Evolutionary conservation across 2,113 vertebrate species (phyloP), one percentile per base, ranked within the genome.

Genomic region (Merops nubicus): DNA sequence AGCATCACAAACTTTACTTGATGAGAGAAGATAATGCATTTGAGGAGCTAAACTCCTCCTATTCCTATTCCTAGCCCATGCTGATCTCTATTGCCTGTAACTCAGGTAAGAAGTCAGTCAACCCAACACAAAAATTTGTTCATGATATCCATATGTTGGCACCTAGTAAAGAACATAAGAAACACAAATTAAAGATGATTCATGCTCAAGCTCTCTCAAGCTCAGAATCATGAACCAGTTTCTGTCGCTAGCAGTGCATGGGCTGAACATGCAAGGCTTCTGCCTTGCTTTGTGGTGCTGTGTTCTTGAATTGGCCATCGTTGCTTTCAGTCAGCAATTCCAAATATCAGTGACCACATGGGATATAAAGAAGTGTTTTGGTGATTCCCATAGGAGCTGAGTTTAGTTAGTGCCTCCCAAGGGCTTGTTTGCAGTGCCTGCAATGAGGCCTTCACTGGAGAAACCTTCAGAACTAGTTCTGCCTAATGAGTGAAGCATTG

Each of bases 41-140:
- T 11, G 5, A 13, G 20, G 17, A 6, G 6, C 17, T 54, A 62
- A 63, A 0, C 2, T 2, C 3, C 15, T 63, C 23, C 19, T 54
- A 33, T 22, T 77, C 23, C 22, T 50, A 28, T 25, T 77, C 17
- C 72, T 69, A 16, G 53, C 33, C 40, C 48, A 2, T 28, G n/a
- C 43, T 57, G 63, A 74, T 69, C 68, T 74, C 77, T 85, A 6
- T 29, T 51, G 34, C 12, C 62, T 5, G 18, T n/a, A 73, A 83
- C 64, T 83, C 57, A 93, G 10, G 22, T 20, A 59, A 75, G 26
- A 67, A 50, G 18, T n/a, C 22, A 68, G 13, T 31, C 62, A 72
- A 38, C 25, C 9, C 48, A 54, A 63, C 22, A 72, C 13, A 82
- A 82, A 50, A 20, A 59, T 33, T 18, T 67, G 11, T 60, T 42